phyloP scores from a whole-genome alignment of 2,113 vertebrate genomes.

The Melanerpes formicivorus region DNA sequence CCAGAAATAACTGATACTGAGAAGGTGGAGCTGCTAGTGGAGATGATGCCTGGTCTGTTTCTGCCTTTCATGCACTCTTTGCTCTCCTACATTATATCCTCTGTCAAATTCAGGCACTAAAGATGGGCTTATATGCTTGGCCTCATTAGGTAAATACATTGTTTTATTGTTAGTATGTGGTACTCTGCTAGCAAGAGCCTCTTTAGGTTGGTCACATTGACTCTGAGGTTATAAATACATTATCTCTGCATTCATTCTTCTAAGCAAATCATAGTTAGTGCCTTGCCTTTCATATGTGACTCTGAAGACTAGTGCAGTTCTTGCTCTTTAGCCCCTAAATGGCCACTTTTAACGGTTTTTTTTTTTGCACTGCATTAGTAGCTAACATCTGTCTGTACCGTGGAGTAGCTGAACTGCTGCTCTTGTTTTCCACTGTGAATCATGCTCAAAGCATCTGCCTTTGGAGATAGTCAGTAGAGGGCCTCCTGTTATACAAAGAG shows the following conservation, averaged over 20 bases:
- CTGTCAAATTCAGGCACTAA: neutral
- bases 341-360: neutral
- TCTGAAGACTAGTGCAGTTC: neutral
- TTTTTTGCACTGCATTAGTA: neutral
- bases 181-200: neutral
- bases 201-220: fast-evolving
- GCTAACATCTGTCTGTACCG: neutral
- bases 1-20: neutral
- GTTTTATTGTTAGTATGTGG: neutral
- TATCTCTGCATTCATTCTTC: neutral
- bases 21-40: neutral
- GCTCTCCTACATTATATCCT: neutral
- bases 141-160: neutral
- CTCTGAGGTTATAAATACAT: neutral
- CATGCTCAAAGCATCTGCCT: neutral
- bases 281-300: neutral
- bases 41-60: neutral
- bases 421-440: slow-evolving; percentile 1
- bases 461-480: neutral
- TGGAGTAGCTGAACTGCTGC: neutral
- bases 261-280: neutral
- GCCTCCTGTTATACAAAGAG: neutral
- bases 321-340: neutral
- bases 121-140: fast-evolving
- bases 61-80: neutral